Conservation (phyloP, 2,113 vertebrate species). For the Lepisosteus oculatus region DNA sequence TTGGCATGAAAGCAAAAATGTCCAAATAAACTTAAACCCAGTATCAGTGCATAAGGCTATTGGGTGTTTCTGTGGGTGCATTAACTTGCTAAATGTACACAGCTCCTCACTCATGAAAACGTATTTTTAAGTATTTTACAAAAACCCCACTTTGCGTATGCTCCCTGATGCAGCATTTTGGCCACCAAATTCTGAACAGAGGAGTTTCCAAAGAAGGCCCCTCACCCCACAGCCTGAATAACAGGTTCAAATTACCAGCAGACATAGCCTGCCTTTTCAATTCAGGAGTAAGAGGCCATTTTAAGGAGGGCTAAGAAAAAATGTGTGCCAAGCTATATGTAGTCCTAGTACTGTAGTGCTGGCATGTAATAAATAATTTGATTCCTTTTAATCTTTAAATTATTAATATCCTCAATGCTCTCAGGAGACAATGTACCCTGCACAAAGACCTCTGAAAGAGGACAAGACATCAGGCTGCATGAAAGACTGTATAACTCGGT, state of each 20-base stretch:
- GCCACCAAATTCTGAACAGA: slow-evolving; percentile 6
- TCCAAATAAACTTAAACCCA: no score
- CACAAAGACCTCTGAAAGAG: background rate
- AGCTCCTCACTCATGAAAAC: no score
- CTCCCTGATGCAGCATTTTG: background rate
- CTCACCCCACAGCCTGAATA: slow-evolving; percentile 6
- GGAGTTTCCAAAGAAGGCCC: slow-evolving; percentile 6
- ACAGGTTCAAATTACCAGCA: slow-evolving; percentile 29
- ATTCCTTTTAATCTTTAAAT: slow-evolving; percentile 30
- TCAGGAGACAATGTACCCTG: slow-evolving; percentile 10
- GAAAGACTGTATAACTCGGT: no score
- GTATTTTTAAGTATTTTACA: no score
- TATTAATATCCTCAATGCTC: slow-evolving; percentile 18
- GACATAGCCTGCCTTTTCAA: slow-evolving; percentile 18
- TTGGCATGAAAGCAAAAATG: no score
- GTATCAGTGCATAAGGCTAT: no score
- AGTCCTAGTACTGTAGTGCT: background rate
- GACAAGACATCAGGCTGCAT: slow-evolving; percentile 6
- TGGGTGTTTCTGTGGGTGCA: no score
- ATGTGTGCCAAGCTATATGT: background rate
- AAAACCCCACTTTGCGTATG: no score
- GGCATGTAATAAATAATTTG: slow-evolving; percentile 21
- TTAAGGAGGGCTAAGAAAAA: background rate
- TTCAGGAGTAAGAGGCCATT: slow-evolving; percentile 17
- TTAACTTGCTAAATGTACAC: no score